Conservation (phyloP, 1,140 invertebrate genomes). For the Hycleus cichorii region DNA sequence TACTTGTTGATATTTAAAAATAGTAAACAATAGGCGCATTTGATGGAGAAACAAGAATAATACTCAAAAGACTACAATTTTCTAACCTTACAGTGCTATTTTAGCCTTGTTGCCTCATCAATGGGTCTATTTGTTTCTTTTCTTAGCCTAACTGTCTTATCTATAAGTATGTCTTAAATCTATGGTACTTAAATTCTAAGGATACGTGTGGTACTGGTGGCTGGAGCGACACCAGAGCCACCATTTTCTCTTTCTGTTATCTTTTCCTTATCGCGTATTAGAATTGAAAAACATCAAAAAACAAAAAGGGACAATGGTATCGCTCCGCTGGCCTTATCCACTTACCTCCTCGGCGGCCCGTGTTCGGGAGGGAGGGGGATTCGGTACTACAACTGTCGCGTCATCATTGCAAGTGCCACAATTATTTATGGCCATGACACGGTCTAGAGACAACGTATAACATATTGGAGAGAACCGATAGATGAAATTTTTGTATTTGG, state of each 20-base stretch:
- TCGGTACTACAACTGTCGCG: slow-evolving; percentile 35
- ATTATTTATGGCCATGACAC: slow-evolving; percentile 30
- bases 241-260: neutral
- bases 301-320: slow-evolving; percentile 16
- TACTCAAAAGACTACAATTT: too few species aligned
- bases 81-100: too few species aligned
- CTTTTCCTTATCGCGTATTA: neutral
- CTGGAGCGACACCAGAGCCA: slow-evolving; percentile 22
- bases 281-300: neutral
- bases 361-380: slow-evolving; percentile 33
- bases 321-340: slow-evolving; percentile 39
- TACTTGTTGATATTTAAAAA: too few species aligned
- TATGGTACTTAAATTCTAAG: neutral
- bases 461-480: slow-evolving; percentile 33
- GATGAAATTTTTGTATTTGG: slow-evolving; percentile 2
- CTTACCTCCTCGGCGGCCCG: slow-evolving; percentile 42
- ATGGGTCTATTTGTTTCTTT: too few species aligned
- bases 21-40: too few species aligned
- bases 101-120: too few species aligned
- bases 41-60: too few species aligned
- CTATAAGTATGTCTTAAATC: slow-evolving; percentile 1
- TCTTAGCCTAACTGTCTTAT: neutral
- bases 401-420: slow-evolving; percentile 26
- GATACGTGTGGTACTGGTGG: slow-evolving; percentile 20
- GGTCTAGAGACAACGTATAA: slow-evolving; percentile 38